Conservation (phyloP, 2,113 vertebrate genomes). For the Columbina picui region DNA sequence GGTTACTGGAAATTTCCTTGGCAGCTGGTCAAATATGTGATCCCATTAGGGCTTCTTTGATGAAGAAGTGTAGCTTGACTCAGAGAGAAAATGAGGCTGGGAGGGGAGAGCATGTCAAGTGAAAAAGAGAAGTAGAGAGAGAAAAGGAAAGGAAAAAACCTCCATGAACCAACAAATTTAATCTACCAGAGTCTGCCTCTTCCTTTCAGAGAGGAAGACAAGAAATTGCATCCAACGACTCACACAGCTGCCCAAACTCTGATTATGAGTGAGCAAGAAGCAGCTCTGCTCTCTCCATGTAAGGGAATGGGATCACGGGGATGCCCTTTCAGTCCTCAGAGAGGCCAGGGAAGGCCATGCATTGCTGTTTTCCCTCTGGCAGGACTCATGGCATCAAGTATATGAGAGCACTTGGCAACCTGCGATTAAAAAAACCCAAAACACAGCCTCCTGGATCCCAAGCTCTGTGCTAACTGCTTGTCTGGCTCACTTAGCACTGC, state of each 20-base stretch:
- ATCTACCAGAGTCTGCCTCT: slow-evolving; percentile 50
- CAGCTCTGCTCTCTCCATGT: neutral
- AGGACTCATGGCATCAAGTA: rapidly evolving
- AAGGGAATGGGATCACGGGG: neutral
- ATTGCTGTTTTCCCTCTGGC: neutral
- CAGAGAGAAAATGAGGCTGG: slow-evolving; percentile 22
- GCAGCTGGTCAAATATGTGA: slow-evolving; percentile 66
- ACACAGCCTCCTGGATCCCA: neutral
- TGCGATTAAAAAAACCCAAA: neutral
- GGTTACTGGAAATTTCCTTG: slow-evolving; percentile 71
- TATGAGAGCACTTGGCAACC: neutral
- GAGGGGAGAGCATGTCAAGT: slow-evolving; percentile 6
- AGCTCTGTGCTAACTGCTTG: neutral
- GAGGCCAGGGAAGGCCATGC: neutral
- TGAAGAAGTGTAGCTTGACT: slow-evolving; percentile 60
- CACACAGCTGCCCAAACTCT: slow-evolving; percentile 23
- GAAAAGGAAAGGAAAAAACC: slow-evolving; percentile 35
- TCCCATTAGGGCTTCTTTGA: slow-evolving; percentile 68
- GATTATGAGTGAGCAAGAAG: slow-evolving; percentile 27
- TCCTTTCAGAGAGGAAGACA: slow-evolving; percentile 55
- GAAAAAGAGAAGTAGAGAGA: slow-evolving; percentile 14
- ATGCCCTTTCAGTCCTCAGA: neutral
- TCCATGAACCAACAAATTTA: slow-evolving; percentile 60
- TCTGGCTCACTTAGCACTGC: neutral
- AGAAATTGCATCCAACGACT: slow-evolving; percentile 67